Conservation (phyloP, 2,888 invertebrate species). For the Xiphydria camelus region DNA sequence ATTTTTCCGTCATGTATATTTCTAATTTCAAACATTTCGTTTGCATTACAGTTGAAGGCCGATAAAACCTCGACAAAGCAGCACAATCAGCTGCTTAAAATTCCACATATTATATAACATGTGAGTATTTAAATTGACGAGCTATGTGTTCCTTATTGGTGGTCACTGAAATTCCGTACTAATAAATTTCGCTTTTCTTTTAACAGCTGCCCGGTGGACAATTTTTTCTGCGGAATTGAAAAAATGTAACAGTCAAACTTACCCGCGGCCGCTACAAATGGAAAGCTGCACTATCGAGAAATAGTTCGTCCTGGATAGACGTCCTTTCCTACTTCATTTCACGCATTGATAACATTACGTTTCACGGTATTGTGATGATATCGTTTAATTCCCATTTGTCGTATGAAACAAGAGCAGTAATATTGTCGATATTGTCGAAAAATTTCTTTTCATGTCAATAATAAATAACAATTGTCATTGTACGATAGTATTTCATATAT, state of each 20-base stretch:
- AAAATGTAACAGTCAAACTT: neutral
- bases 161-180: neutral
- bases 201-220: neutral
- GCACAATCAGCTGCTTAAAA: conserved; percentile 8
- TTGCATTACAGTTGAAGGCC: conserved; percentile 54
- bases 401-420: neutral
- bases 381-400: neutral
- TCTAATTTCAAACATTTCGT: conserved; percentile 12
- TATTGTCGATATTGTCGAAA: conserved; percentile 8
- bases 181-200: neutral
- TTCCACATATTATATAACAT: conserved; percentile 5
- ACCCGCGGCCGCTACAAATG: neutral
- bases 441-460: conserved; percentile 23
- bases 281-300: no score
- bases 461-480: conserved; percentile 37
- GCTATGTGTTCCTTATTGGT: neutral
- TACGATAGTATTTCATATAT: conserved; percentile 44
- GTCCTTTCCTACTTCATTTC: no score
- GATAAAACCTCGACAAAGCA: conserved; percentile 38
- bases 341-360: no score
- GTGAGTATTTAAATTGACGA: neutral
- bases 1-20: conserved; percentile 1
- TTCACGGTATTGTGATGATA: neutral
- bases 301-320: no score
- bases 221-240: neutral